Evolutionary conservation across 2,797 vertebrate species (phyloP), one percentile per base, ranked within the genome.

Genomic region (Coregonus ussuriensis): DNA sequence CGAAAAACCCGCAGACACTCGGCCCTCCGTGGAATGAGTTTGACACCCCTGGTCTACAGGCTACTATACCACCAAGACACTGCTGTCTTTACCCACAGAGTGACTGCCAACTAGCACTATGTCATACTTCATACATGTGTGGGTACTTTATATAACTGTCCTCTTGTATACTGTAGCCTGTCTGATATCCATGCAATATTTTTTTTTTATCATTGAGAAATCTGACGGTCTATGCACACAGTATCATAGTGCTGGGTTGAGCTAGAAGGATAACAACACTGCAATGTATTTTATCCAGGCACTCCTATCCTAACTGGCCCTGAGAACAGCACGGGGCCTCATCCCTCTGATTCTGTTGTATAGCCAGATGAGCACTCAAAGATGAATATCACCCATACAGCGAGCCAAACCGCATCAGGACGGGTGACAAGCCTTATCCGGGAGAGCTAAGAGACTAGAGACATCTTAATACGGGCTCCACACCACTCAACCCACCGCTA

Each of bases 191-290:
- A 11, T 47, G 16, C 67, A 21, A 18, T 4, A 47, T 13, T 16
- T 4, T 67, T 5, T 25, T 29, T 67, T 4, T 56, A 25, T 25
- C 25, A 25, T 25, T 25, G 25, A 25, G 25, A 25, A 25, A 25
- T 25, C 25, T 25, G 25, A 25, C 25, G 25, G 25, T 25, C 25
- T 25, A 25, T 25, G 25, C 25, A 25, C 25, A 25, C 25, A 25
- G 25, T 25, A 56, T 56, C 16, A 56, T 56, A n/a, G 54, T 56
- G 54, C 54, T 56, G 4, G 41, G 15, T 35, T n/a, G 51, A 66
- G 66, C 69, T 0, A 5, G 71, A 53, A 18, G 37, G 77, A 37
- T 72, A 77, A 79, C 81, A 79, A 85, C 69, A 70, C 14, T 83
- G 3, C 29, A 31, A 6, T 0, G 0, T 54, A 56, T 79, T 79